A percentile compares a stretch with the other conserved stretches of the same genome.
Evolutionary conservation across 1,140 invertebrate genomes (phyloP).

Genomic region (Amyelois transitella): DNA sequence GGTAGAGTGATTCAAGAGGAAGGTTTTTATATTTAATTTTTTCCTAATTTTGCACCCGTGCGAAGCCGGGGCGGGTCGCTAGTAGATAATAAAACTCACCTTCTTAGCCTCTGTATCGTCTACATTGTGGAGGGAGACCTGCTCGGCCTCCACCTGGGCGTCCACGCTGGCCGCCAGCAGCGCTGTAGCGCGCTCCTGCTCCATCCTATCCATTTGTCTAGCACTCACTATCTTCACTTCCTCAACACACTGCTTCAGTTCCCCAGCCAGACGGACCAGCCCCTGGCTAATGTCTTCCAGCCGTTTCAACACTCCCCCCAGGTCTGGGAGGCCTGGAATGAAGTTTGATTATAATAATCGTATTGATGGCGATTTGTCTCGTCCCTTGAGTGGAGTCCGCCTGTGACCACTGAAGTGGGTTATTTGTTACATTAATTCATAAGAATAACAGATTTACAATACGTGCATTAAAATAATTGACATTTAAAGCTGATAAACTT

Average conservation of each 20-base stretch:
- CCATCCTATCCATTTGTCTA: conserved; percentile 77
- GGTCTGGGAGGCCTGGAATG: conserved; percentile 61
- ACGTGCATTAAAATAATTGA: too few relatives aligned
- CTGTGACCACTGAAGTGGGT: too few relatives aligned
- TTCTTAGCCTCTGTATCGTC: conserved; percentile 52
- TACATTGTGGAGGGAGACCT: conserved; percentile 45
- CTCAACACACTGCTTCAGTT: conserved; percentile 80
- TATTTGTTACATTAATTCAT: too few relatives aligned
- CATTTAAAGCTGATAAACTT: too few relatives aligned
- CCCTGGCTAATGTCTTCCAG: conserved; percentile 81
- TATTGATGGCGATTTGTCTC: too few relatives aligned
- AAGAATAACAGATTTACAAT: too few relatives aligned
- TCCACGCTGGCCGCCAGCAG: conserved; percentile 79
- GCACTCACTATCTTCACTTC: conserved; percentile 78
- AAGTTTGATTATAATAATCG: neutral
- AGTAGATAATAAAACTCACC: too few relatives aligned
- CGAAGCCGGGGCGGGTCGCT: too few relatives aligned
- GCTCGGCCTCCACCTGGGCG: conserved; percentile 73
- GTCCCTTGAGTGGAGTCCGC: too few relatives aligned
- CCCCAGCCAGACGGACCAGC: conserved; percentile 79
- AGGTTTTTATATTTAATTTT: too few relatives aligned
- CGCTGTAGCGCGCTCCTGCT: conserved; percentile 81
- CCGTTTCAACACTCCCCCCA: conserved; percentile 78
- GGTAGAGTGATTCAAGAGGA: too few relatives aligned
- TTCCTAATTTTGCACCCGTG: too few relatives aligned